Evolutionary conservation across 1,140 invertebrate genomes (phyloP).

Genomic region (Bombus polaris): DNA sequence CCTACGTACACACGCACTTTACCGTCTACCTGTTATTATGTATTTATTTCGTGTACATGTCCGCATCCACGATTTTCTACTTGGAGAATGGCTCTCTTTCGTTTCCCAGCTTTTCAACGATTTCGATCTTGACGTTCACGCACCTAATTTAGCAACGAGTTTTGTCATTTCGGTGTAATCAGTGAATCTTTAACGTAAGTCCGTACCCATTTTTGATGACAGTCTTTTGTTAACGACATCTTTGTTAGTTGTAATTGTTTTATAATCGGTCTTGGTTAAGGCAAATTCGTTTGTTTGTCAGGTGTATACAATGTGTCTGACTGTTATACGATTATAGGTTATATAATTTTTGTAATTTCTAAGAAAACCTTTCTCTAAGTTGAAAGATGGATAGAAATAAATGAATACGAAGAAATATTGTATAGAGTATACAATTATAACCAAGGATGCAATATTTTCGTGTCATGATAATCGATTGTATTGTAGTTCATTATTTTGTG

Average conservation of each 20-base stretch:
- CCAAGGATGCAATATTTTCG: not conserved
- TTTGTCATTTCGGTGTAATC: not conserved
- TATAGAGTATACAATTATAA: not conserved
- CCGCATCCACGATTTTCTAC: not conserved
- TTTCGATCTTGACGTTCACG: not conserved
- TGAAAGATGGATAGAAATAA: not conserved
- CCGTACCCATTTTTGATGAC: not conserved
- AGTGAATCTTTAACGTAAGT: not conserved
- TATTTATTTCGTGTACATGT: slow-evolving; percentile 18
- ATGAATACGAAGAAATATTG: not conserved
- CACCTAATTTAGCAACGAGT: not conserved
- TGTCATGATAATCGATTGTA: not conserved
- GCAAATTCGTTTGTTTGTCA: not conserved
- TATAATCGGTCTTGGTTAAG: not conserved
- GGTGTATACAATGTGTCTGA: no score
- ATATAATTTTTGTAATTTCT: not conserved
- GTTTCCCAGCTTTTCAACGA: not conserved
- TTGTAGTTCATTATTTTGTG: not conserved
- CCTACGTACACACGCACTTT: slow-evolving; percentile 32
- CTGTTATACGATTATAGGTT: not conserved
- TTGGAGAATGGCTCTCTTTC: not conserved
- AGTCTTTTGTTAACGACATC: not conserved
- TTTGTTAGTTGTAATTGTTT: not conserved
- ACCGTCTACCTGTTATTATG: slow-evolving; percentile 16
- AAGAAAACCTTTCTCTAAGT: not conserved